Evolutionary conservation across 2,797 vertebrate genomes (phyloP).

Genomic region (Hydrophis major): DNA sequence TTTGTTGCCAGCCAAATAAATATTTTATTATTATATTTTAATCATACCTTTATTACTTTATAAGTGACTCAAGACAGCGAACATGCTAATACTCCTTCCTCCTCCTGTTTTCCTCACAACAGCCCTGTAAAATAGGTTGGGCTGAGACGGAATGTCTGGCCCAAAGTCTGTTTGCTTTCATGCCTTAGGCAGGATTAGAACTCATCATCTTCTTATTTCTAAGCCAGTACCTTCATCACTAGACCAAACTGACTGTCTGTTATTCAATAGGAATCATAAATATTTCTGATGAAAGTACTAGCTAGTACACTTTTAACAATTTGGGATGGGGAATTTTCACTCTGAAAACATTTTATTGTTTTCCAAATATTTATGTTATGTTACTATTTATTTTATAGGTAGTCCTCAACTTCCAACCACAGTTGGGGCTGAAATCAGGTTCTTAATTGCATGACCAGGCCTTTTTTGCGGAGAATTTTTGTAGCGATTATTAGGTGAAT

Average conservation of each 20-base stretch:
- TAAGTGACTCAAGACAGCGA: background rate
- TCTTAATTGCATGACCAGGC: background rate
- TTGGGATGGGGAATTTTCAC: background rate
- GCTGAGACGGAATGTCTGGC: background rate
- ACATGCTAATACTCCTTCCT: background rate
- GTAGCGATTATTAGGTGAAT: too few species aligned
- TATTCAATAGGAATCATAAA: background rate
- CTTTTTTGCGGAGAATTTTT: too few species aligned
- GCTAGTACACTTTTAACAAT: background rate
- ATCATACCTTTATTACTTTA: background rate
- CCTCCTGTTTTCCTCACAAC: background rate
- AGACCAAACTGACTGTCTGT: background rate
- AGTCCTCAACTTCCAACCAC: too few species aligned
- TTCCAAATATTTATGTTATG: background rate
- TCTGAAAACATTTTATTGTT: background rate
- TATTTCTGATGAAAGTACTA: background rate
- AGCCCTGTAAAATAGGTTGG: background rate
- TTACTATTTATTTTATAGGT: background rate
- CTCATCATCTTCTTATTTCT: background rate
- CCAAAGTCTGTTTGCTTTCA: background rate
- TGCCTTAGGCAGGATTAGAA: background rate
- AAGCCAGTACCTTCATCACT: background rate
- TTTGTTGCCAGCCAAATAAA: background rate
- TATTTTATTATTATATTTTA: background rate
- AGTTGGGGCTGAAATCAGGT: too few species aligned